Percentiles rank a stretch among this genome's conserved stretches.
Evolutionary conservation across 2,797 vertebrate genomes (phyloP).

Genomic region (Scolopax bukidnonensis): DNA sequence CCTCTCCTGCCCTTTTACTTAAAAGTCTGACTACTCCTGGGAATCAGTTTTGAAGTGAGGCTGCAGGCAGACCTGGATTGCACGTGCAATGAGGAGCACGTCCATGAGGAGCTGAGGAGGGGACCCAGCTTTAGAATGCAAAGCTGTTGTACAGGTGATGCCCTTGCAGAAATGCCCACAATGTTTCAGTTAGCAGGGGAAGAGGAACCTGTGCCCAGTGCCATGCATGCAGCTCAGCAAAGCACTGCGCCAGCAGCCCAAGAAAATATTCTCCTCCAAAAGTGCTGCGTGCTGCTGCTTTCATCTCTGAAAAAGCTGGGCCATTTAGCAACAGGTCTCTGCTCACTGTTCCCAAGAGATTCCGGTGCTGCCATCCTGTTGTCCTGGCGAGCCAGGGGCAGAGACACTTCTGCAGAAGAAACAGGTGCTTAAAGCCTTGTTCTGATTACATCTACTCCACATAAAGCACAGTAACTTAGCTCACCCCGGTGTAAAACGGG

Average conservation of each 20-base stretch:
- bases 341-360: fast-evolving
- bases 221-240: neutral
- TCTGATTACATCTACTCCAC: slow-evolving; percentile 28
- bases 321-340: neutral
- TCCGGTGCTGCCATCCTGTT: neutral
- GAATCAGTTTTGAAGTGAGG: neutral
- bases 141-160: neutral
- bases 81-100: neutral
- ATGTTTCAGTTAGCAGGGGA: neutral
- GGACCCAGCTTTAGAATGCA: neutral
- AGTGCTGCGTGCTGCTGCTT: neutral
- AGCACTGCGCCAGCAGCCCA: neutral
- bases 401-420: neutral
- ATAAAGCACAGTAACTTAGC: neutral
- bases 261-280: neutral
- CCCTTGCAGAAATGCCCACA: neutral
- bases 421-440: slow-evolving; percentile 21
- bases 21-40: neutral
- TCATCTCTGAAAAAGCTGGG: neutral
- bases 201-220: neutral
- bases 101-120: fast-evolving
- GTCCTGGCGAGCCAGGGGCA: neutral
- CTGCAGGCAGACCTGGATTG: neutral
- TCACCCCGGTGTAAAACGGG: neutral
- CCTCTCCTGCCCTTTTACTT: neutral